Percentiles rank a stretch among this genome's conserved stretches.
phyloP scores from a whole-genome alignment of 2,888 invertebrate species.

The Drosophila meridiana region DNA sequence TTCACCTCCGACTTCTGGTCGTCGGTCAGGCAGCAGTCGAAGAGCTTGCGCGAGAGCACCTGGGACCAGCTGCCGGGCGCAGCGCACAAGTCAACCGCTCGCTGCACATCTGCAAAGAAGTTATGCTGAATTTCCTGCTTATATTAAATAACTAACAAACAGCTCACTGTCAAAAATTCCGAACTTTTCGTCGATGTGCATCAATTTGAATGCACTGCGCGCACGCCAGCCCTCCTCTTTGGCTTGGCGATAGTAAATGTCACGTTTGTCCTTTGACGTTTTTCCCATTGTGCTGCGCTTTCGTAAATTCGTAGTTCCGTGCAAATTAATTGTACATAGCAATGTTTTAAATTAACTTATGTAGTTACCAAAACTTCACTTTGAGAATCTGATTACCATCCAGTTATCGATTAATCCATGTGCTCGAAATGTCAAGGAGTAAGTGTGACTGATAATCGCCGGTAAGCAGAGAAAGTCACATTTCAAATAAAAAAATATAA shows the following conservation, averaged over 20 bases:
- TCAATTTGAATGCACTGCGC: slow-evolving; percentile 97
- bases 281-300: slow-evolving; percentile 91
- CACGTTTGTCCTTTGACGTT: slow-evolving; percentile 98
- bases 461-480: neutral
- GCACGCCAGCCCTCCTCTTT: slow-evolving; percentile 99
- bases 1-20: slow-evolving; percentile 87
- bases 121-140: neutral
- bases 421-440: neutral
- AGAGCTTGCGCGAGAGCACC: slow-evolving; percentile 94
- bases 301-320: too few species aligned
- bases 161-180: slow-evolving; percentile 91
- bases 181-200: slow-evolving; percentile 98
- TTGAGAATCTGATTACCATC: neutral
- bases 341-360: neutral
- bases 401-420: slow-evolving; percentile 7
- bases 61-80: slow-evolving; percentile 99
- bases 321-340: neutral
- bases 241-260: slow-evolving; percentile 98
- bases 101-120: slow-evolving; percentile 89
- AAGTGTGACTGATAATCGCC: neutral
- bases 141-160: neutral
- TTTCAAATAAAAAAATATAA: neutral
- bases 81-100: slow-evolving; percentile 98
- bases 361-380: neutral
- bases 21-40: slow-evolving; percentile 85